Conservation (phyloP, 1,140 invertebrate genomes). For the Pachypsylla venusta region DNA sequence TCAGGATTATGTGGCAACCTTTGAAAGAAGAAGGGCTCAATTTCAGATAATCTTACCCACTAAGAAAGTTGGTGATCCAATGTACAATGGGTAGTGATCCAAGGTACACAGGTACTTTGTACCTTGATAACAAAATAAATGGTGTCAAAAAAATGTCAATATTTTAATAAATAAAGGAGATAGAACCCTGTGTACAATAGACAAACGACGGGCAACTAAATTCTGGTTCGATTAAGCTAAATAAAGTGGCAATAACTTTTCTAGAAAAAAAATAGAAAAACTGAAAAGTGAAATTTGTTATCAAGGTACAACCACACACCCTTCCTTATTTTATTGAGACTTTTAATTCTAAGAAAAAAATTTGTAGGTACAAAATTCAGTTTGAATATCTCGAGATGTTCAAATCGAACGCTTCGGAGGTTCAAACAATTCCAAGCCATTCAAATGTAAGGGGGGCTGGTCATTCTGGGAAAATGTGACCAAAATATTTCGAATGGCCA, state of each 20-base stretch:
- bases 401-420: no score
- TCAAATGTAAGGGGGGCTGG: no score
- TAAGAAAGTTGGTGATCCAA: neutral
- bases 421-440: no score
- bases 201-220: neutral
- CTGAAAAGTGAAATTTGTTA: neutral
- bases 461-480: no score
- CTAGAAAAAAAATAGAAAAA: neutral
- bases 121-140: neutral
- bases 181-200: no score
- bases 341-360: no score
- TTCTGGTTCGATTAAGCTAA: neutral
- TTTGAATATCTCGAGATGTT: no score
- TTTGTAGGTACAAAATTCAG: no score
- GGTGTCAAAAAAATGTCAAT: neutral
- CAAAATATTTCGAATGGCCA: no score
- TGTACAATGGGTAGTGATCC: neutral
- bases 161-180: neutral
- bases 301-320: neutral
- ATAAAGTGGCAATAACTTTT: neutral
- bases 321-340: no score
- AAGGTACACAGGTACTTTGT: no score
- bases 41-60: neutral
- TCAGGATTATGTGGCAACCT: neutral
- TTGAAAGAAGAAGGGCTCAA: neutral